A percentile compares a stretch with the other conserved stretches of the same genome.
phyloP scores from a whole-genome alignment of 2,113 vertebrate genomes.

The Oreotrochilus melanogaster region DNA sequence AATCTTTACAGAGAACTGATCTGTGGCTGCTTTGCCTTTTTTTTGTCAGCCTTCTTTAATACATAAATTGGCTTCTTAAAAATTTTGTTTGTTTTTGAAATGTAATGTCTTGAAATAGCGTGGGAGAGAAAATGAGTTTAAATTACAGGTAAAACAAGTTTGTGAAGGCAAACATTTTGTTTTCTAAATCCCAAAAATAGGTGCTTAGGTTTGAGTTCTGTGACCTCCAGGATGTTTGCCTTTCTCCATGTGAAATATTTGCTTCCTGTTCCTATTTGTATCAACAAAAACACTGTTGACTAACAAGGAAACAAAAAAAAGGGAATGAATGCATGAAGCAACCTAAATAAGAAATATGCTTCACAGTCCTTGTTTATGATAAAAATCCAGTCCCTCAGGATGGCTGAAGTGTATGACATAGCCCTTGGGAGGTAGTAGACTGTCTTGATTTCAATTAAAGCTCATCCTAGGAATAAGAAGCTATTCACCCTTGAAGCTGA shows the following conservation, averaged over 20 bases:
- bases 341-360: conserved; percentile 37
- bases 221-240: neutral
- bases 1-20: neutral
- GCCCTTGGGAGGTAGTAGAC: neutral
- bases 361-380: neutral
- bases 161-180: conserved; percentile 46
- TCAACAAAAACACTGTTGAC: conserved; percentile 6
- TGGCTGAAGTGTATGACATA: neutral
- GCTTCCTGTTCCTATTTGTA: neutral
- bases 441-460: neutral
- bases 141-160: conserved; percentile 7
- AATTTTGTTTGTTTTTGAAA: conserved; percentile 43
- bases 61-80: neutral
- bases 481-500: neutral
- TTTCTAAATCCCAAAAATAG: conserved; percentile 19
- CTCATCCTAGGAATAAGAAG: neutral
- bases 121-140: conserved; percentile 2
- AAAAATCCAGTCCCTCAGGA: neutral
- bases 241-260: neutral
- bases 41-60: neutral
- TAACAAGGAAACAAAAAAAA: neutral
- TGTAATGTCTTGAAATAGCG: neutral
- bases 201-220: neutral
- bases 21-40: neutral
- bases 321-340: neutral